Base-by-base conservation (phyloP, 2,888 invertebrate genomes). In the Drosophila kuntzei region DNA sequence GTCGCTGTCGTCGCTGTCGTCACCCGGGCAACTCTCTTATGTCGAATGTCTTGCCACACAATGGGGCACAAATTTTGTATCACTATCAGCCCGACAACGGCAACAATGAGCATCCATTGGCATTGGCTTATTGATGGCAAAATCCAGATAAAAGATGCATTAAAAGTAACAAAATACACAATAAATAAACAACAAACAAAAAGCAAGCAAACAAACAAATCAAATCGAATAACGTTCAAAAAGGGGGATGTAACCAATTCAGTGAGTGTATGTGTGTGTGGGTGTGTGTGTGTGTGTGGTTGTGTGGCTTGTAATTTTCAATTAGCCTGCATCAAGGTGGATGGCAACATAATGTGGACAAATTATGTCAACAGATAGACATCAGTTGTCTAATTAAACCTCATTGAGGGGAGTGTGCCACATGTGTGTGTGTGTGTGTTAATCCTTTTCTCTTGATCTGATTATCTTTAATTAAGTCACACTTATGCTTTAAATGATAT, bases 91-190 rank as follows among this genome's bases (percentile, higher is more conserved):
- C 53, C 61, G 66, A 79, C 70, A 70, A 59, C 61, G 60, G 41
- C 43, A 60, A 57, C 50, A 65, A 71, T 51, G 49, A 54, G 62
- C 79, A 58, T 59, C 61, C 68, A 76, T 59, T 76, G 69, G 64
- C 58, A 59, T 49, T 74, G 67, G 79, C 79, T 79, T 79, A 79
- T 79, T 81, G 87, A 82, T 85, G 87, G 75, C 82, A 53, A 81
- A 84, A 87, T 80, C 79, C 81, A 87, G 85, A 84, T 82, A 84
- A 85, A 85, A 82, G 87, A 85, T 87, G 83, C 83, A 84, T 86
- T 84, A 85, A 85, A 85, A 85, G 87, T 87, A 85, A 85, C 85
- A 80, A 77, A 82, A 87, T 87, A 81, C 80, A 87, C 79, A 84
- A 80, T 76, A 79, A 81, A 87, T 80, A 86, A 85, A 83, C 80